Conservation (phyloP, 1,140 invertebrate species). For the Phymorhynchus buccinoides region DNA sequence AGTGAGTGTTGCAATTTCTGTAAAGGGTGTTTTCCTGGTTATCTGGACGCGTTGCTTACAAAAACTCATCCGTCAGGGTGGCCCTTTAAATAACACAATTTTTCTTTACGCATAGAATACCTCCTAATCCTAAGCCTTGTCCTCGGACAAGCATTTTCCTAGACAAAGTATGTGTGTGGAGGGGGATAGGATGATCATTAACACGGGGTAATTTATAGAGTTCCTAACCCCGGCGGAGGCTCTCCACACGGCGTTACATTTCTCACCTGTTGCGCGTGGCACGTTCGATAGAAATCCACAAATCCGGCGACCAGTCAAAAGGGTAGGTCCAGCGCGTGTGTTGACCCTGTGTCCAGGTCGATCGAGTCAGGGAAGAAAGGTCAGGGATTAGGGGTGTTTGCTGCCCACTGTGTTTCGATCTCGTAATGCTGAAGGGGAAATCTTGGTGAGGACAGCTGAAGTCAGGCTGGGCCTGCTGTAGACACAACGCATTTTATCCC, state of each 20-base stretch:
- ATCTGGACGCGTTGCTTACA: too few relatives aligned
- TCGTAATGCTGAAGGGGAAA: not conserved
- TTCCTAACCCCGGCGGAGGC: too few relatives aligned
- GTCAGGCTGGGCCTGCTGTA: conserved; percentile 19
- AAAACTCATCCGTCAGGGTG: too few relatives aligned
- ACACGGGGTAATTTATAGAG: not conserved
- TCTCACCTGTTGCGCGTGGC: conserved; percentile 20
- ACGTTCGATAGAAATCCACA: conserved; percentile 9
- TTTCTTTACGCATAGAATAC: too few relatives aligned
- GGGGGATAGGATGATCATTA: conserved; percentile 1
- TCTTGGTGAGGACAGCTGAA: not conserved
- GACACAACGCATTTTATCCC: conserved; percentile 4
- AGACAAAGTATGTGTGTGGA: too few relatives aligned
- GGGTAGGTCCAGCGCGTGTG: not conserved
- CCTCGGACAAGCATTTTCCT: too few relatives aligned
- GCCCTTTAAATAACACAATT: too few relatives aligned
- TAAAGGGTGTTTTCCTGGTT: too few relatives aligned
- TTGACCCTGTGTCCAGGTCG: not conserved
- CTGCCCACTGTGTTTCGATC: not conserved
- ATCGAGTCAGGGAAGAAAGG: not conserved
- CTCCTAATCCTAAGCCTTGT: too few relatives aligned
- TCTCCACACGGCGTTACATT: not conserved
- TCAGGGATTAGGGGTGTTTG: conserved; percentile 14
- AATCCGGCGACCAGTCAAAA: not conserved
- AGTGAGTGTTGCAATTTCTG: too few relatives aligned